Evolutionary conservation across 2,113 vertebrate genomes (phyloP).

Genomic region (Oreotrochilus melanogaster): DNA sequence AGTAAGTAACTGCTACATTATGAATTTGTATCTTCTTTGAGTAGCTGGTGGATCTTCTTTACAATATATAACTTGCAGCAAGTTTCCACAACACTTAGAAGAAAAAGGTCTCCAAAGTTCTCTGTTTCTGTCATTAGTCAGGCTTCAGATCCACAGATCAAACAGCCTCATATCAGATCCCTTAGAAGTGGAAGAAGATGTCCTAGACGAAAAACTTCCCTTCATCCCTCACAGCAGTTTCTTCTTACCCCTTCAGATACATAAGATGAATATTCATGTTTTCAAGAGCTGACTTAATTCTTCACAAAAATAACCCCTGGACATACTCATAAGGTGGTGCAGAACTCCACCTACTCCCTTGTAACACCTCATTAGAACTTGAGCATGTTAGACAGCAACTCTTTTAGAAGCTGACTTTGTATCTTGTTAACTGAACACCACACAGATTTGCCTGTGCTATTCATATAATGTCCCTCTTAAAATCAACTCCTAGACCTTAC

Average conservation of each 20-base stretch:
- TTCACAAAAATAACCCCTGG: neutral
- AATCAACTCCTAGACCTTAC: neutral
- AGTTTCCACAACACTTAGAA: neutral
- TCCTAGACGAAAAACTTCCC: neutral
- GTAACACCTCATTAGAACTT: neutral
- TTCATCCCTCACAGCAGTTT: neutral
- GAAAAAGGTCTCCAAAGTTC: neutral
- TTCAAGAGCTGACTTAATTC: neutral
- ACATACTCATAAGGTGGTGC: neutral
- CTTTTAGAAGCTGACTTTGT: neutral
- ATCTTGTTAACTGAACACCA: neutral
- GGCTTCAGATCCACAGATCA: neutral
- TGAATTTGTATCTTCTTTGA: neutral
- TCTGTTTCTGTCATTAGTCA: neutral
- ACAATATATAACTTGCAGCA: neutral
- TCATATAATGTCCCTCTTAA: neutral
- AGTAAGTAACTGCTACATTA: neutral
- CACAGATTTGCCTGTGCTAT: neutral
- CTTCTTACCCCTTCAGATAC: neutral
- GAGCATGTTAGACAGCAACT: neutral
- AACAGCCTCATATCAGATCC: neutral
- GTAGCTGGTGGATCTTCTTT: neutral
- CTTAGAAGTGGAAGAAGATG: neutral
- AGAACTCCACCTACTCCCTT: neutral
- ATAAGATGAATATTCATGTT: neutral